Percentiles rank a stretch among this genome's conserved stretches.
Evolutionary conservation across 2,113 vertebrate genomes (phyloP).

Genomic region (Casuarius casuarius): DNA sequence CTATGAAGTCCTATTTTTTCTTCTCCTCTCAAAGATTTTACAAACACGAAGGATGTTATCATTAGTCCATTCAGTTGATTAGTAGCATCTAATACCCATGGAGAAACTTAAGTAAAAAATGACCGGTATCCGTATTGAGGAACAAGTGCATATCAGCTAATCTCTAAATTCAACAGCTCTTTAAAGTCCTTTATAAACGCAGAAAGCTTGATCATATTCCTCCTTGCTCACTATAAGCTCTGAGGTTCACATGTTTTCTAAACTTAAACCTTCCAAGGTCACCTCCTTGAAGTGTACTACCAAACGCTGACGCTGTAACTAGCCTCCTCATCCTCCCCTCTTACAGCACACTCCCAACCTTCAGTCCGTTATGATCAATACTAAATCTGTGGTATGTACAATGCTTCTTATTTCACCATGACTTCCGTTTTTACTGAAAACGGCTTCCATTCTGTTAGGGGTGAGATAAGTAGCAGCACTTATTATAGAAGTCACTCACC

Average conservation of each 20-base stretch:
- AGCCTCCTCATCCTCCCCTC: not conserved
- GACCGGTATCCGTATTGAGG: not conserved
- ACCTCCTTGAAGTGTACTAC: not conserved
- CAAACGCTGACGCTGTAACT: not conserved
- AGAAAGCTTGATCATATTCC: not conserved
- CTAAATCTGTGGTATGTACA: not conserved
- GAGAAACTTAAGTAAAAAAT: not conserved
- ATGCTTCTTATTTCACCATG: not conserved
- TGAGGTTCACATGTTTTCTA: not conserved
- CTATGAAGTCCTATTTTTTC: not conserved
- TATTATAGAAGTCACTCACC: conserved; percentile 40
- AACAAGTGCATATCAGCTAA: not conserved
- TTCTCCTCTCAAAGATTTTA: not conserved
- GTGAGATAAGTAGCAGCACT: conserved; percentile 14
- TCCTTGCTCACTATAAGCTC: not conserved
- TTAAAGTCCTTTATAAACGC: not conserved
- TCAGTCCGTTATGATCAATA: not conserved
- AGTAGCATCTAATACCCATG: not conserved
- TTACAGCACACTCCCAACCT: not conserved
- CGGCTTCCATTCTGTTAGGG: not conserved
- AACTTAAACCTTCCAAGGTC: not conserved
- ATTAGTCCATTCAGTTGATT: not conserved
- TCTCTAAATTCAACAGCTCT: not conserved
- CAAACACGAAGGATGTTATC: not conserved
- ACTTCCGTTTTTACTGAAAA: not conserved